A percentile compares a stretch with the other conserved stretches of the same genome.
phyloP scores from a whole-genome alignment of 2,797 vertebrate species.

The Acrocephalus scirpaceus region DNA sequence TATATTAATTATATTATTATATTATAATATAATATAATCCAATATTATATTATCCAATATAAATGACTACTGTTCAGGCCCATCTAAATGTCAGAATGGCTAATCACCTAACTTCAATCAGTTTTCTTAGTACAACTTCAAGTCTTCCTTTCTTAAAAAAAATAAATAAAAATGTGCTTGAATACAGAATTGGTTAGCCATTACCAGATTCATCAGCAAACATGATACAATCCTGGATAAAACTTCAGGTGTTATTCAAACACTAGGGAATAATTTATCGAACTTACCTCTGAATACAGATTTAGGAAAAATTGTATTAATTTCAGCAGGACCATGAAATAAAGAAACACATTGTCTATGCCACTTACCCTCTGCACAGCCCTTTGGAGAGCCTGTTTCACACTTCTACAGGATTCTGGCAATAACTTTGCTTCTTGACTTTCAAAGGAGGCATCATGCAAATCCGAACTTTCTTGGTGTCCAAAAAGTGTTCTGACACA shows the following conservation, averaged over 20 bases:
- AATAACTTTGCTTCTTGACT: constrained; percentile 68
- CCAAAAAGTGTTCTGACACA: constrained; percentile 78
- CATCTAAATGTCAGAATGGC: background rate
- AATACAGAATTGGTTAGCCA: background rate
- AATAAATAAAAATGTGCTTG: background rate
- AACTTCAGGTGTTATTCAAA: background rate
- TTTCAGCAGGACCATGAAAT: background rate
- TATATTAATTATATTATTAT: no score
- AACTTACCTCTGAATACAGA: background rate
- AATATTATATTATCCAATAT: no score
- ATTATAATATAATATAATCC: no score
- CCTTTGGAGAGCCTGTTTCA: constrained; percentile 78
- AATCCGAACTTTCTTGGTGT: constrained; percentile 69
- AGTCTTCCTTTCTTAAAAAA: background rate
- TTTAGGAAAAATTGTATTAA: background rate
- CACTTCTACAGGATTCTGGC: constrained; percentile 76
- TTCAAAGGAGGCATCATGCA: constrained; percentile 69
- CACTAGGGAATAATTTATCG: background rate
- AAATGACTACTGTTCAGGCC: background rate
- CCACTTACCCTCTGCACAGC: constrained; percentile 76
- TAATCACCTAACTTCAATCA: background rate
- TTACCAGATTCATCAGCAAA: background rate
- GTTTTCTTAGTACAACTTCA: background rate
- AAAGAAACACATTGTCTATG: background rate
- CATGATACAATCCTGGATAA: background rate